Evolutionary conservation across 2,888 invertebrate species (phyloP).

Genomic region (Dynastes maya): DNA sequence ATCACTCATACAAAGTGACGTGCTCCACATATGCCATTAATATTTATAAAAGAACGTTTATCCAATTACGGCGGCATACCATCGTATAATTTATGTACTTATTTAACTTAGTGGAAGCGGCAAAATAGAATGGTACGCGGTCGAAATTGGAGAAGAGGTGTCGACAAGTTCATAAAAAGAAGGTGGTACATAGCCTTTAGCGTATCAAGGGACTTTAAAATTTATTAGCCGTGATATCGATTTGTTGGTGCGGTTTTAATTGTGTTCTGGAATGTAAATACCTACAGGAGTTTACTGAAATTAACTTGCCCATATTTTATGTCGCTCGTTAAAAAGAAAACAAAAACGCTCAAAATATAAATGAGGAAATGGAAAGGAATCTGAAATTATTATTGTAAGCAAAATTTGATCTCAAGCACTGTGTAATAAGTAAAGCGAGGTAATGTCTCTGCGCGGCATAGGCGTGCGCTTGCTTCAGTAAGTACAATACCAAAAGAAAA

Average conservation of each 20-base stretch:
- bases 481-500: no score
- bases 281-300: no score
- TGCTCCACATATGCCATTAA: conserved; percentile 54
- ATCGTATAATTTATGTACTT: conserved; percentile 41
- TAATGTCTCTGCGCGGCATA: no score
- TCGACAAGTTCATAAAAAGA: conserved; percentile 30
- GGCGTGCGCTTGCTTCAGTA: no score
- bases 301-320: no score
- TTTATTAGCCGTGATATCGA: background rate
- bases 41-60: conserved; percentile 56
- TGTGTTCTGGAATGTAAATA: background rate
- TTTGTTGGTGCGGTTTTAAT: conserved; percentile 1
- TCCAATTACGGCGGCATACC: conserved; percentile 52
- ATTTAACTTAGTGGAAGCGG: conserved; percentile 18
- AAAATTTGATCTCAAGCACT: no score
- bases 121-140: conserved; percentile 19
- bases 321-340: no score
- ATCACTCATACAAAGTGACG: conserved; percentile 54
- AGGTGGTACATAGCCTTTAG: background rate
- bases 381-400: no score
- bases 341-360: no score
- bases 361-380: no score
- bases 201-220: conserved; percentile 2
- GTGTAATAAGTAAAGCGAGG: no score
- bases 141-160: conserved; percentile 26